A percentile compares a stretch with the other conserved stretches of the same genome.
Conservation (phyloP, 37 sponge, comb jelly and placozoan species). For the Ephydatia muelleri region DNA sequence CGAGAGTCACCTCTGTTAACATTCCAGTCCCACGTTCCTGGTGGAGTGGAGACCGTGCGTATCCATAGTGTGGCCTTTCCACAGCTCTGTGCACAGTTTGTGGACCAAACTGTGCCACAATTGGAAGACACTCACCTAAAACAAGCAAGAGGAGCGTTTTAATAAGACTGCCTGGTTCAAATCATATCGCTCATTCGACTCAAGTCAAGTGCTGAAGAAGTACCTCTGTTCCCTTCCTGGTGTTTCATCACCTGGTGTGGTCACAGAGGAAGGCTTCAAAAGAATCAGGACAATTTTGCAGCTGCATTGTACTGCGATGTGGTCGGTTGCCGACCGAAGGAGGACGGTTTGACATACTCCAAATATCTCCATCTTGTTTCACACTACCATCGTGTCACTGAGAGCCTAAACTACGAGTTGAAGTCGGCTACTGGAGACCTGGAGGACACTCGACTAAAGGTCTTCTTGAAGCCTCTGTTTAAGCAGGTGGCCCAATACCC, state of each 20-base stretch:
- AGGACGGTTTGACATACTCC: slow-evolving; percentile 17
- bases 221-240: slow-evolving; percentile 60
- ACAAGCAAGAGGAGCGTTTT: slow-evolving; percentile 30
- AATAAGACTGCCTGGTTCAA: slow-evolving; percentile 52
- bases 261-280: slow-evolving; percentile 32
- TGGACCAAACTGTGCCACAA: slow-evolving; percentile 20
- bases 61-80: slow-evolving; percentile 15
- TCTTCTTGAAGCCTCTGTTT: slow-evolving; percentile 50
- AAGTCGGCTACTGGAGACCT: slow-evolving; percentile 22
- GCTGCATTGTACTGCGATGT: not conserved
- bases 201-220: not conserved
- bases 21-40: slow-evolving; percentile 20
- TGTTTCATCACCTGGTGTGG: slow-evolving; percentile 25
- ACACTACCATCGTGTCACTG: slow-evolving; percentile 55
- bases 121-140: slow-evolving; percentile 20
- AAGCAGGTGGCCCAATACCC: not conserved
- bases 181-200: slow-evolving; percentile 27
- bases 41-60: slow-evolving; percentile 30
- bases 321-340: not conserved
- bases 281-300: not conserved
- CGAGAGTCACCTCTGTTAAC: slow-evolving; percentile 39
- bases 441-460: not conserved
- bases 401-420: slow-evolving; percentile 12
- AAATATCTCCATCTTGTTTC: slow-evolving; percentile 59
- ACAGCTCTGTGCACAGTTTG: slow-evolving; percentile 17